Base-by-base conservation (phyloP, 2,113 vertebrate genomes). In the Antigone vipio region DNA sequence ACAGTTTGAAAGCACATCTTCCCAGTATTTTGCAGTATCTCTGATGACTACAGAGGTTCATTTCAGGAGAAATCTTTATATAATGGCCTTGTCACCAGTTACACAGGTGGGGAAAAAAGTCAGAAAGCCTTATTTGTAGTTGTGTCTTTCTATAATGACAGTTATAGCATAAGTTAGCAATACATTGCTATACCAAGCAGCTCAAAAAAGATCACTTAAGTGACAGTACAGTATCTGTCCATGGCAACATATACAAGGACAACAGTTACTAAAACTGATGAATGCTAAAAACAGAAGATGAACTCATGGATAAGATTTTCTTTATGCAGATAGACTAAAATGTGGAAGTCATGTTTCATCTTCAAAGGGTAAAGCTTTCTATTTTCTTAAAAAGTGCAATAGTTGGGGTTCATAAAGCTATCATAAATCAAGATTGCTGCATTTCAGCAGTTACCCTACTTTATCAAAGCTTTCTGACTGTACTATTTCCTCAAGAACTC, bases 61-160 rank as follows among this genome's bases (percentile, higher is more conserved):
- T 92, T 71, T 80, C 78, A 93, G 92, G 92, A 92, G 45, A 87
- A 88, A 53, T 69, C 55, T 49, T 94, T 94, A 94, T 58, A 50
- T 91, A 96, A 91, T 62, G 32, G 35, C 20, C 55, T 69, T 77
- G 59, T 62, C 63, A 84, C 34, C 42, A 88, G 72, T 52, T 52
- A 47, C 32, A 85, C 29, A 49, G 60, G 68, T 53, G 71, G 44
- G 8, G 8, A 12, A 44, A 63, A 49, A 67, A 87, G 17, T 49
- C 49, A 79, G 67, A 67, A 76, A 96, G 23, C 32, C 20, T 82
- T 75, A 34, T 90, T 83, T 78, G 55, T 82, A 55, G 49, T 24
- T 72, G 18, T 64, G 11, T 32, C 38, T 77, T 73, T 38, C 81
- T 49, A 12, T 42, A 73, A 60, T 17, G 34, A 34, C 67, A 63